phyloP scores from a whole-genome alignment of 2,113 vertebrate genomes.

The Cathartes aura region DNA sequence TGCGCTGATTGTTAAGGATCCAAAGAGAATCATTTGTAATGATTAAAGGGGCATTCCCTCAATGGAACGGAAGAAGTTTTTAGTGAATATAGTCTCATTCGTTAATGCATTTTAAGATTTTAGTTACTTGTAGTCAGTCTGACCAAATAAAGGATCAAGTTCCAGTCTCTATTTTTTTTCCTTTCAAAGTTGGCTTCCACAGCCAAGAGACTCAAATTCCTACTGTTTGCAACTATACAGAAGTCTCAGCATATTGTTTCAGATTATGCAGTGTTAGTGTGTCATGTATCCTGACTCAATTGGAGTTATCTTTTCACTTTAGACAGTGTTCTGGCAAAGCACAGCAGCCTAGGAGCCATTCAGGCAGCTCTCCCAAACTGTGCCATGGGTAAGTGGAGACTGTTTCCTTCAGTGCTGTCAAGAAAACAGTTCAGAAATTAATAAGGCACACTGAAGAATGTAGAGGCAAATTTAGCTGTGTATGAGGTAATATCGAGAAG shows the following conservation, averaged over 20 bases:
- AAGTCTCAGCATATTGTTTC: not conserved
- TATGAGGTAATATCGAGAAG: not conserved
- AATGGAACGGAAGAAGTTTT: not conserved
- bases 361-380: not conserved
- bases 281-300: not conserved
- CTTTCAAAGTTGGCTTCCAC: not conserved
- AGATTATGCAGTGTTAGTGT: not conserved
- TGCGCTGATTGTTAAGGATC: not conserved
- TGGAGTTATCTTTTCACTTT: not conserved
- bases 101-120: not conserved
- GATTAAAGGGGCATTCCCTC: not conserved
- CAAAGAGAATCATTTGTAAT: not conserved
- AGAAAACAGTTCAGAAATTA: not conserved
- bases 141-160: not conserved
- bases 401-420: not conserved
- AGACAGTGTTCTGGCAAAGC: not conserved
- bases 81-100: not conserved
- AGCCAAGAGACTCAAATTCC: not conserved
- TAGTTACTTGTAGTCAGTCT: not conserved
- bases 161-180: not conserved
- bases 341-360: not conserved
- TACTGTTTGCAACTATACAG: not conserved
- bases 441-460: accelerated
- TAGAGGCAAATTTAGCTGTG: not conserved
- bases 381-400: not conserved